A percentile compares a stretch with the other conserved stretches of the same genome.
Conservation (phyloP, 2,113 vertebrate species). For the Notothenia coriiceps region DNA sequence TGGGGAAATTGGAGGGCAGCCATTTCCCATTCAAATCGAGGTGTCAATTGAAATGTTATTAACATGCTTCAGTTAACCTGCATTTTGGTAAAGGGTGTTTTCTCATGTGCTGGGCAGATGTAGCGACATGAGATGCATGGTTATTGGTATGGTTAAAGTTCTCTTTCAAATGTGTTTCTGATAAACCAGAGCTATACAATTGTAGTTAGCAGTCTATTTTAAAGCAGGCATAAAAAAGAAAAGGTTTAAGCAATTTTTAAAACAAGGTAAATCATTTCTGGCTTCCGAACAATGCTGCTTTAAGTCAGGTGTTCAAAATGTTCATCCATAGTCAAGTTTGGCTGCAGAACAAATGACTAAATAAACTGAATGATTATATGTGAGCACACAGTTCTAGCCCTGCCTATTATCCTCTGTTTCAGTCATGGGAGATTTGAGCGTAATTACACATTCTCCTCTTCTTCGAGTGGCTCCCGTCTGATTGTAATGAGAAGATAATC, state of each 20-base stretch:
- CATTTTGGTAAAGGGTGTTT: constrained; percentile 68
- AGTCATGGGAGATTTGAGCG: constrained; percentile 74
- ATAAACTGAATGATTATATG: constrained; percentile 61
- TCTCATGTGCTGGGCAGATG: constrained; percentile 55
- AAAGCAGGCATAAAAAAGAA: no score
- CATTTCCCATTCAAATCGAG: constrained; percentile 77
- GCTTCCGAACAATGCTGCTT: not conserved
- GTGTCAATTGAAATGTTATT: constrained; percentile 80
- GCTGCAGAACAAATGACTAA: constrained; percentile 55
- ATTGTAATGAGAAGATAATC: constrained; percentile 86
- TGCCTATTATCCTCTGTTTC: constrained; percentile 71
- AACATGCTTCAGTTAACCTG: constrained; percentile 72
- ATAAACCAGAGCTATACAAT: not conserved
- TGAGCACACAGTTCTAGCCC: constrained; percentile 48
- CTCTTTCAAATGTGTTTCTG: constrained; percentile 8
- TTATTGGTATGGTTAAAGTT: constrained; percentile 20
- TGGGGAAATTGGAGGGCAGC: constrained; percentile 68
- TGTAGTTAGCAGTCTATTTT: not conserved
- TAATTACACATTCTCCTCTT: constrained; percentile 80
- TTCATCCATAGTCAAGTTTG: constrained; percentile 7
- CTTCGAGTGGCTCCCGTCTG: constrained; percentile 74
- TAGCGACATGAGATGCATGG: constrained; percentile 12
- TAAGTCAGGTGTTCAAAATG: constrained; percentile 28
- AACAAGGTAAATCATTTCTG: not conserved
- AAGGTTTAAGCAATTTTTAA: not conserved